phyloP scores from a whole-genome alignment of 1,140 invertebrate genomes.

The Theocolax elegans region DNA sequence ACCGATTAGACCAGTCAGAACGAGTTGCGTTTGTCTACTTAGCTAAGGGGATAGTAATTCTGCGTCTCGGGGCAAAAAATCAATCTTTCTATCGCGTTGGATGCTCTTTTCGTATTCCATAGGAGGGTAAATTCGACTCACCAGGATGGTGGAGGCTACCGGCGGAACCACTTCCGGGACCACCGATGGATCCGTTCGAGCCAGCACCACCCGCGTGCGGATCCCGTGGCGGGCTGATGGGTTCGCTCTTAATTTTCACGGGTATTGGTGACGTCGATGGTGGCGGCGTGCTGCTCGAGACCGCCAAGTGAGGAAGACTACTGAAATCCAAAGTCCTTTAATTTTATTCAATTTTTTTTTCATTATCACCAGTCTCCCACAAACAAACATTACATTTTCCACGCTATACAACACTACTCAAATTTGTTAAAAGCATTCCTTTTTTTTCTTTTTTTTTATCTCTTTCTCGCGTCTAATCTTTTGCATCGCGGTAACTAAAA shows the following conservation, averaged over 20 bases:
- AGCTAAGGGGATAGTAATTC: no score
- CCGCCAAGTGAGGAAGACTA: conserved; percentile 81
- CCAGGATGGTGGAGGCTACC: conserved; percentile 17
- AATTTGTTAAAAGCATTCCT: no score
- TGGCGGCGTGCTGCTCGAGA: conserved; percentile 83
- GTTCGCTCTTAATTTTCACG: conserved; percentile 94
- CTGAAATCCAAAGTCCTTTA: conserved; percentile 55
- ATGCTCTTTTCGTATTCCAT: no score
- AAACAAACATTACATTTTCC: no score
- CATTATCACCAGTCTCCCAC: no score
- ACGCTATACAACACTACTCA: no score
- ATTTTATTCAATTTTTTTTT: neutral
- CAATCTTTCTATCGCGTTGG: neutral
- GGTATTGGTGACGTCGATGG: conserved; percentile 82
- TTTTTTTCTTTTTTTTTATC: no score
- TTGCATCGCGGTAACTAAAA: no score
- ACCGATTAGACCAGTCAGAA: neutral
- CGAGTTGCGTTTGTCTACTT: neutral
- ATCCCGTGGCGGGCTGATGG: conserved; percentile 88
- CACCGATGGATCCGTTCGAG: conserved; percentile 50
- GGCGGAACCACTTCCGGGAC: conserved; percentile 51
- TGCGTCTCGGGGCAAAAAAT: no score
- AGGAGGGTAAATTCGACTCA: no score
- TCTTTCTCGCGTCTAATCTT: no score
- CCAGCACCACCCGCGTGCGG: conserved; percentile 63